Percentiles rank a stretch among this genome's conserved stretches.
phyloP scores from a whole-genome alignment of 2,888 invertebrate genomes.

The Patella caerulea region DNA sequence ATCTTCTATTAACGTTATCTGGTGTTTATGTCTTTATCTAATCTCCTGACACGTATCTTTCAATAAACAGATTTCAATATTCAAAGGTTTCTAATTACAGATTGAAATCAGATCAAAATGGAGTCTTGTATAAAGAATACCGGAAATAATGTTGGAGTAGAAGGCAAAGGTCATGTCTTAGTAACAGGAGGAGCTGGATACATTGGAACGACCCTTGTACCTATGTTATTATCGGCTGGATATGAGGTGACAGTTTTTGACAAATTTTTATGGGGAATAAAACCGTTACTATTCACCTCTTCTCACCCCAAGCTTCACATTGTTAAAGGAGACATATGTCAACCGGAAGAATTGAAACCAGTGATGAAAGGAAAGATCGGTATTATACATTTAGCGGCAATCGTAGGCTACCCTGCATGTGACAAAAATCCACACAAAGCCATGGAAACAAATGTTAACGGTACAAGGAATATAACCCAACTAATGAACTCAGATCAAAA shows the following conservation, averaged over 20 bases:
- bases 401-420: constrained; percentile 71
- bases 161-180: constrained; percentile 44
- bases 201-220: constrained; percentile 68
- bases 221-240: constrained; percentile 65
- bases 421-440: constrained; percentile 66
- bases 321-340: constrained; percentile 62
- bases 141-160: too few relatives aligned
- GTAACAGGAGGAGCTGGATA: constrained; percentile 71
- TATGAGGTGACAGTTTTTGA: constrained; percentile 70
- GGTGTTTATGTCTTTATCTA: too few relatives aligned
- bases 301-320: constrained; percentile 51
- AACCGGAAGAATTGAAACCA: constrained; percentile 49
- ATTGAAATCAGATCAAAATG: too few relatives aligned
- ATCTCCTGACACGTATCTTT: too few relatives aligned
- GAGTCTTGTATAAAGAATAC: too few relatives aligned
- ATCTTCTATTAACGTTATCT: too few relatives aligned
- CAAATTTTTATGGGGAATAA: constrained; percentile 65
- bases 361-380: constrained; percentile 55
- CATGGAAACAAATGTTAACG: constrained; percentile 61
- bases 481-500: constrained; percentile 61
- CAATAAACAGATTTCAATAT: too few relatives aligned
- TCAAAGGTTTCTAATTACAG: too few relatives aligned
- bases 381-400: constrained; percentile 69
- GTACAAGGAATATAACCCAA: constrained; percentile 59
- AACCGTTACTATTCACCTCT: constrained; percentile 57